Evolutionary conservation across 2,113 vertebrate genomes (phyloP).

Genomic region (Cyanistes caeruleus): DNA sequence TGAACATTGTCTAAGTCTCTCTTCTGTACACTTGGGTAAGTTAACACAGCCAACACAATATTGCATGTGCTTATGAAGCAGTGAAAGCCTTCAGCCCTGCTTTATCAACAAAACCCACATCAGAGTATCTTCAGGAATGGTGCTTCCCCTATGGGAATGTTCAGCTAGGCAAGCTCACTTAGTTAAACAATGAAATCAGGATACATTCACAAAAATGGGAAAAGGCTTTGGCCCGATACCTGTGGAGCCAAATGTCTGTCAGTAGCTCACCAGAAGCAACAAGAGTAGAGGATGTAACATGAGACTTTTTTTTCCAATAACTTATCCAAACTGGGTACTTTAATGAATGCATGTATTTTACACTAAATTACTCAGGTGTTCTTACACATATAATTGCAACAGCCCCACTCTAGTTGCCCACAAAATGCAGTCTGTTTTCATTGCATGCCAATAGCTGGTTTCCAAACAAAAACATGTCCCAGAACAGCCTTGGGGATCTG

Average conservation of each 20-base stretch:
- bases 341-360: not conserved
- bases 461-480: not conserved
- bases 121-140: not conserved
- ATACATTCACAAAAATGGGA: not conserved
- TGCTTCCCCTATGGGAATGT: not conserved
- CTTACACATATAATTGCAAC: not conserved
- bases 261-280: not conserved
- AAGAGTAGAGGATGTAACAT: not conserved
- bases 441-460: not conserved
- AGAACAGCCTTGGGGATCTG: not conserved
- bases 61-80: not conserved
- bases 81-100: not conserved
- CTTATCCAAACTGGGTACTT: not conserved
- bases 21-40: not conserved
- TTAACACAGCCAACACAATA: not conserved
- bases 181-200: not conserved
- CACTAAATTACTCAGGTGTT: not conserved
- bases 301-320: not conserved
- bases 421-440: not conserved
- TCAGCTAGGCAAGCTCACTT: not conserved
- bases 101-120: not conserved
- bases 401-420: not conserved
- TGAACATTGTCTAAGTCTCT: not conserved
- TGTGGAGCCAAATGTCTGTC: not conserved
- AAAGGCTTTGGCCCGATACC: not conserved